Conservation (phyloP, 2,888 invertebrate species). For the Sinhomidia bicolor region DNA sequence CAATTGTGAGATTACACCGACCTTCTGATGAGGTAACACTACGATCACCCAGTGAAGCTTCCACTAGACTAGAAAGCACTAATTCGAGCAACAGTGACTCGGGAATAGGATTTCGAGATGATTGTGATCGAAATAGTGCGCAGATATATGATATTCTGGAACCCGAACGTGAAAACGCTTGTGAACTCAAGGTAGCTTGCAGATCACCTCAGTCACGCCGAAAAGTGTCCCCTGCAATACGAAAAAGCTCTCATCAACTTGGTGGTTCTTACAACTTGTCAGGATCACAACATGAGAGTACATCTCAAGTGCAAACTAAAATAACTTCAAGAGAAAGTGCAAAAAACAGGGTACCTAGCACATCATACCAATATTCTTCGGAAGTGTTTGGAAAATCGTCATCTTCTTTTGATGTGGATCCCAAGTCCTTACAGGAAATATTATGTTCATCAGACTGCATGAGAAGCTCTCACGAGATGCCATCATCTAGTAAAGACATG, state of each 20-base stretch:
- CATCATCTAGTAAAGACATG: slow-evolving; percentile 51
- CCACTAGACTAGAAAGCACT: slow-evolving; percentile 85
- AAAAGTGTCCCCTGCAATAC: slow-evolving; percentile 65
- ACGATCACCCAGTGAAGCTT: slow-evolving; percentile 79
- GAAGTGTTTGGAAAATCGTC: slow-evolving; percentile 45
- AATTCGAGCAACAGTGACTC: slow-evolving; percentile 96
- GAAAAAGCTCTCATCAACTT: slow-evolving; percentile 59
- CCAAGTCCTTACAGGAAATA: slow-evolving; percentile 67
- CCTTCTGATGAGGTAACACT: slow-evolving; percentile 60
- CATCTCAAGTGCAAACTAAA: slow-evolving; percentile 8
- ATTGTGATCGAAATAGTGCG: slow-evolving; percentile 87
- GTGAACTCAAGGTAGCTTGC: slow-evolving; percentile 19
- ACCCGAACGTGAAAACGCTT: slow-evolving; percentile 60
- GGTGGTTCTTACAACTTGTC: slow-evolving; percentile 58
- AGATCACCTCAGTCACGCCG: slow-evolving; percentile 60
- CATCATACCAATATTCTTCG: slow-evolving; percentile 27
- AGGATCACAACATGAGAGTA: slow-evolving; percentile 57
- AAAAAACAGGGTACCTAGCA: slow-evolving; percentile 4
- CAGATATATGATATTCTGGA: slow-evolving; percentile 79
- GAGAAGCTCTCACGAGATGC: slow-evolving; percentile 24
- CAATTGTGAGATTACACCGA: slow-evolving; percentile 84
- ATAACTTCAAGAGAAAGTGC: slow-evolving; percentile 11
- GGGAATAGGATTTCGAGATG: slow-evolving; percentile 96
- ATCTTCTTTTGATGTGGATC: slow-evolving; percentile 62
- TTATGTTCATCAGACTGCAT: slow-evolving; percentile 35